phyloP scores from a whole-genome alignment of 2,113 vertebrate species.

The Pelobates fuscus region DNA sequence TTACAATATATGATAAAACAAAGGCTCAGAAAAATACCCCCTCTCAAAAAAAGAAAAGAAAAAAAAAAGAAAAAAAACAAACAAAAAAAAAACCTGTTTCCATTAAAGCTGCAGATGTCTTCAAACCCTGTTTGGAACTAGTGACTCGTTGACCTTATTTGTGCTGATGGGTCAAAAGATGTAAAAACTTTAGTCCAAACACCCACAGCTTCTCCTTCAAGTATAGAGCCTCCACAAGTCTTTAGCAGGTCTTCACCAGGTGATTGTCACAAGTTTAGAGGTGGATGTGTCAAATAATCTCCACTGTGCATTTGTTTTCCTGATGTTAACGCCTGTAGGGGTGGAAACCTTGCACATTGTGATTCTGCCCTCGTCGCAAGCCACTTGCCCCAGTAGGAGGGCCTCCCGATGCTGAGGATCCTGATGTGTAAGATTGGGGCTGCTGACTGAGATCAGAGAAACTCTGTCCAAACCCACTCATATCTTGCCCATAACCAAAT shows the following conservation, averaged over 20 bases:
- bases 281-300: conserved; percentile 67
- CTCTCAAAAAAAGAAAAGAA: conserved; percentile 77
- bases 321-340: conserved; percentile 94
- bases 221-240: conserved; percentile 59
- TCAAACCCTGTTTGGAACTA: conserved; percentile 93
- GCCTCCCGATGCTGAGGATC: conserved; percentile 82
- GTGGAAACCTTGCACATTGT: conserved; percentile 98
- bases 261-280: conserved; percentile 82
- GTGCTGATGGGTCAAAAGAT: conserved; percentile 97
- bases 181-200: conserved; percentile 89
- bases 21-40: conserved; percentile 90
- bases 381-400: conserved; percentile 82
- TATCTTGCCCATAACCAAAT: conserved; percentile 98
- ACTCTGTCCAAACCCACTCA: conserved; percentile 92
- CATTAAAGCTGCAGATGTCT: conserved; percentile 97
- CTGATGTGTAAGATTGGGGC: conserved; percentile 82
- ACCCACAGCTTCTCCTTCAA: conserved; percentile 81
- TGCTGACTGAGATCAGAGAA: conserved; percentile 94
- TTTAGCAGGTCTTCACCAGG: conserved; percentile 75
- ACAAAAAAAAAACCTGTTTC: conserved; percentile 72
- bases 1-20: conserved; percentile 88
- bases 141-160: conserved; percentile 85
- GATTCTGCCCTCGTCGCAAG: conserved; percentile 95
- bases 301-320: conserved; percentile 77
- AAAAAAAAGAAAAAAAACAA: conserved; percentile 63